Evolutionary conservation across 2,113 vertebrate species (phyloP).

Genomic region (Podocnemis expansa): DNA sequence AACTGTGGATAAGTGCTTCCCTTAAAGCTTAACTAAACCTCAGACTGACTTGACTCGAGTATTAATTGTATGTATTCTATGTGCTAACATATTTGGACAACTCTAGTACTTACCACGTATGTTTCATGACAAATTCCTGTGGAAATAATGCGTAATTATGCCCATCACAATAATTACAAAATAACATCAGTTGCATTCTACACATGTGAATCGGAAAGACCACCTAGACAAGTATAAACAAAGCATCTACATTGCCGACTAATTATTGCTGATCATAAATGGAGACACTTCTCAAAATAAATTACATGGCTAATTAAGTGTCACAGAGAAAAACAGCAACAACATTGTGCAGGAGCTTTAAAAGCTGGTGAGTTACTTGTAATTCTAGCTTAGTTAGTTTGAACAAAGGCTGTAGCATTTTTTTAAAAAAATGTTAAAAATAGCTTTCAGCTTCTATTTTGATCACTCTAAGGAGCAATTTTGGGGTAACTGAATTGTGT

Average conservation of each 20-base stretch:
- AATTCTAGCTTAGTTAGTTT: neutral
- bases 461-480: too few species aligned
- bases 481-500: neutral
- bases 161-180: slow-evolving; percentile 45
- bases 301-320: slow-evolving; percentile 49
- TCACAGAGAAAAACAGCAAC: slow-evolving; percentile 17
- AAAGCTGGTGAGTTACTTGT: slow-evolving; percentile 4
- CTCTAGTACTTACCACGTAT: slow-evolving; percentile 31
- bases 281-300: slow-evolving; percentile 37
- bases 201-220: neutral
- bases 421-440: neutral
- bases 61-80: neutral
- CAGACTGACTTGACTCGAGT: slow-evolving; percentile 49
- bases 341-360: slow-evolving; percentile 2
- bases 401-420: neutral
- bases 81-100: slow-evolving; percentile 9
- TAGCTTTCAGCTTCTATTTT: neutral
- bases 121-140: slow-evolving; percentile 27
- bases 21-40: slow-evolving; percentile 51
- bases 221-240: slow-evolving; percentile 37
- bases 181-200: slow-evolving; percentile 6
- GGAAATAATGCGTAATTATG: slow-evolving; percentile 48
- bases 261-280: slow-evolving; percentile 14
- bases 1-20: neutral
- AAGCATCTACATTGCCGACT: slow-evolving; percentile 12